A percentile compares a stretch with the other conserved stretches of the same genome.
These are phyloP conservation scores for Azemiops feae DNA, from an alignment of 2,113 vertebrate genomes.

Conservation along the genomic window DNA sequence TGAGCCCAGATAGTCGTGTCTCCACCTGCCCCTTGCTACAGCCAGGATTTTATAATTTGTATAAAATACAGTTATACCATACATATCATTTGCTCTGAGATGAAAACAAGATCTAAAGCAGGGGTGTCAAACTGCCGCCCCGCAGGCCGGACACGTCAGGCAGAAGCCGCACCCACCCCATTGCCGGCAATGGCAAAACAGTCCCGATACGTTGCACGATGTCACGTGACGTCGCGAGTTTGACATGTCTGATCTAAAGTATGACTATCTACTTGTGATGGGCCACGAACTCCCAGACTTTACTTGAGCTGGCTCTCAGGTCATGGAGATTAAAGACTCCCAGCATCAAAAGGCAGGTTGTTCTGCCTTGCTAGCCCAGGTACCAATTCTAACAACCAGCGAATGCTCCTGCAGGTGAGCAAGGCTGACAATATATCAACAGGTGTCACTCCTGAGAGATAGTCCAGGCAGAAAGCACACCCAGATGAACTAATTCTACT, in stretches of 20 bases:
- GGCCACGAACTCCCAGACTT: not conserved
- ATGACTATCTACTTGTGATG: not conserved
- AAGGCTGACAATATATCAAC: not conserved
- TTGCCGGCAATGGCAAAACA: too few relatives aligned
- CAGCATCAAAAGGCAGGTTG: not conserved
- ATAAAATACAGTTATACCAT: too few relatives aligned
- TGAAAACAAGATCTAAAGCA: not conserved
- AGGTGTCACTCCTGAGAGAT: not conserved
- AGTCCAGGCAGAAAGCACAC: not conserved
- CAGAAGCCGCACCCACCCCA: too few relatives aligned
- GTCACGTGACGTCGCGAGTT: too few relatives aligned
- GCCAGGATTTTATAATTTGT: not conserved
- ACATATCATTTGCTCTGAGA: not conserved
- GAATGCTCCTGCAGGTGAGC: not conserved
- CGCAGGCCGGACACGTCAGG: too few relatives aligned
- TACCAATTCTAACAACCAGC: not conserved
- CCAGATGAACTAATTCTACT: not conserved
- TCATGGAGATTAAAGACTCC: not conserved
- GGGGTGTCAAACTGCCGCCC: too few relatives aligned
- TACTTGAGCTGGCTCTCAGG: not conserved
- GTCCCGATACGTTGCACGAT: too few relatives aligned
- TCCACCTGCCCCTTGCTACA: not conserved
- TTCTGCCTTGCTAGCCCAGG: not conserved
- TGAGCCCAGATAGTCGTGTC: not conserved
- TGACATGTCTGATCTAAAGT: too few relatives aligned